A percentile compares a stretch with the other conserved stretches of the same genome.
phyloP scores from a whole-genome alignment of 2,113 vertebrate genomes.

The Alces alces region DNA sequence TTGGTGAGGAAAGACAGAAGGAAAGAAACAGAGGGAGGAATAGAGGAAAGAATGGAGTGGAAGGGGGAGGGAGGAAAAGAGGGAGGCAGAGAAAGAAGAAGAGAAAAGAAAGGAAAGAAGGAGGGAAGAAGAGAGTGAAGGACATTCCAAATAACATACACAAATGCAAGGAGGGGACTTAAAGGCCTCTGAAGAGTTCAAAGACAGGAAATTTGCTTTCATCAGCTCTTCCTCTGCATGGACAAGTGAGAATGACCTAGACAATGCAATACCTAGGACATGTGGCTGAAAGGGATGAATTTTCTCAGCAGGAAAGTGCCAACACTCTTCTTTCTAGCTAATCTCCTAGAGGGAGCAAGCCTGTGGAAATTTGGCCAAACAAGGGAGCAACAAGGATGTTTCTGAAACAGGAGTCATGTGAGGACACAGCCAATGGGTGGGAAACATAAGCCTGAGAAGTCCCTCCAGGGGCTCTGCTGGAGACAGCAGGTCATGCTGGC shows the following conservation, averaged over 20 bases:
- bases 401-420: not conserved
- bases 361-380: not conserved
- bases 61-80: too few species aligned
- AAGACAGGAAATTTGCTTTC: not conserved
- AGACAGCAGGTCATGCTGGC: not conserved
- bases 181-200: not conserved
- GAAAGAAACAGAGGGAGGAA: fast-evolving
- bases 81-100: too few species aligned
- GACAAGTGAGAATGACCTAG: not conserved
- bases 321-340: not conserved
- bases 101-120: too few species aligned
- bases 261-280: not conserved
- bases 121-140: fast-evolving
- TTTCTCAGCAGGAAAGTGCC: conserved; percentile 24
- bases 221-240: not conserved
- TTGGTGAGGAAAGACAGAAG: not conserved
- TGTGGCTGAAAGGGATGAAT: not conserved
- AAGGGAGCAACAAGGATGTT: not conserved
- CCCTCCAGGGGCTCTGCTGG: not conserved
- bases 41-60: too few species aligned
- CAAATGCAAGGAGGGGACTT: not conserved
- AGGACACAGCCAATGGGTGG: not conserved
- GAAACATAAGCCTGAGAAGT: not conserved
- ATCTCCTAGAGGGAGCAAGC: not conserved
- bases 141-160: not conserved